These are phyloP conservation scores for Electrona antarctica DNA, from an alignment of 2,113 vertebrate genomes.

Conservation along the genomic window DNA sequence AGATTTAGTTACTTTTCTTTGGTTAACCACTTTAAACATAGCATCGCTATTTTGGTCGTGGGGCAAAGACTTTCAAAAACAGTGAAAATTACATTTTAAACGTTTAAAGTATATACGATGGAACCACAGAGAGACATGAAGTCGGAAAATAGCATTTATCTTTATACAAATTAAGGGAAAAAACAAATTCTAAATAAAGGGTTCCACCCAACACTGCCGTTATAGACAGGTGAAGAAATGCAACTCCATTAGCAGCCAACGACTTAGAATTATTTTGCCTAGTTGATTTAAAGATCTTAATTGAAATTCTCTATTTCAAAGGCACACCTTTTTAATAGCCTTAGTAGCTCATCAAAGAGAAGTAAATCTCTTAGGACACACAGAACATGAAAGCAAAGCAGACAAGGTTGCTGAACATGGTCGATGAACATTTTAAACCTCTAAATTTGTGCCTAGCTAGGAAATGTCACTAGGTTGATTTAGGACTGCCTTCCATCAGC, in stretches of 20 bases:
- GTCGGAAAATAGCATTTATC: too few species aligned
- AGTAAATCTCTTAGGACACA: conserved; percentile 34
- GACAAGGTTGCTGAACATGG: conserved; percentile 34
- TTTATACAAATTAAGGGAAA: too few species aligned
- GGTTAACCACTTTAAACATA: too few species aligned
- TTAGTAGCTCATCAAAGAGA: conserved; percentile 40
- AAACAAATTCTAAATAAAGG: too few species aligned
- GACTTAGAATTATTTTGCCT: neutral
- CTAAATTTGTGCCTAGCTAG: neutral
- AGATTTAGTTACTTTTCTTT: too few species aligned
- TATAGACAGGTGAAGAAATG: neutral
- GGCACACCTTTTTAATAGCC: conserved; percentile 35
- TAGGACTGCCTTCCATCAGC: neutral
- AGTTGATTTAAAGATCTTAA: neutral
- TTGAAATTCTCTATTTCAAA: conserved; percentile 26
- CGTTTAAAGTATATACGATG: too few species aligned
- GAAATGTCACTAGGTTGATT: conserved; percentile 42
- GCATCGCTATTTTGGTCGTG: too few species aligned
- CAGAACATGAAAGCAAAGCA: conserved; percentile 46
- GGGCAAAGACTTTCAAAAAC: too few species aligned
- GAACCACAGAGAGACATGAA: too few species aligned
- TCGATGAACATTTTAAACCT: conserved; percentile 6
- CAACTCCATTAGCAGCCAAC: neutral
- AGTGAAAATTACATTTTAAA: too few species aligned
- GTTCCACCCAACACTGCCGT: neutral